These are phyloP conservation scores for Pitangus sulphuratus DNA, from an alignment of 2,797 vertebrate genomes.

Conservation along the genomic window DNA sequence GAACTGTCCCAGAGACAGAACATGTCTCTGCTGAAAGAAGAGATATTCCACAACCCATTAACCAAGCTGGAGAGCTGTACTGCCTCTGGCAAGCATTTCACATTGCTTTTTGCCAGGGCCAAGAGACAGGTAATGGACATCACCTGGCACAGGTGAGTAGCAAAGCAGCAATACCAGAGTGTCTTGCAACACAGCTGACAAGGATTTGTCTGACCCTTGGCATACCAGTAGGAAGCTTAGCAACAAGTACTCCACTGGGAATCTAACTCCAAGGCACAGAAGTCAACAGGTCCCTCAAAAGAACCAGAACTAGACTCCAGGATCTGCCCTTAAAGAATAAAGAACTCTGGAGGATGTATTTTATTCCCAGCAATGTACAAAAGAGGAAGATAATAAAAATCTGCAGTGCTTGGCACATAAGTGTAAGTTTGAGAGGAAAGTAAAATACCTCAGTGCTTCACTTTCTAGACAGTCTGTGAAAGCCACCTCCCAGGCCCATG, in stretches of 20 bases:
- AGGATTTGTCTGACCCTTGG: neutral
- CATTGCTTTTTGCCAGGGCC: neutral
- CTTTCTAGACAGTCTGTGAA: neutral
- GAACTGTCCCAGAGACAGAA: neutral
- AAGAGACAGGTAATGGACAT: neutral
- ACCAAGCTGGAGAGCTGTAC: neutral
- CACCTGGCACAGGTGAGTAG: neutral
- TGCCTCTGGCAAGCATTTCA: neutral
- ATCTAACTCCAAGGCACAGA: neutral
- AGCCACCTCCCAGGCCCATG: neutral
- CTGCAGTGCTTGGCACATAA: fast-evolving
- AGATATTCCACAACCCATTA: neutral
- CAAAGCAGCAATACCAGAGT: neutral
- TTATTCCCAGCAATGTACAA: neutral
- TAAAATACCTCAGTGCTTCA: neutral
- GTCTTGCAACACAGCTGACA: neutral
- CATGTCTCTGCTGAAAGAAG: fast-evolving
- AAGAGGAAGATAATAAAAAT: neutral
- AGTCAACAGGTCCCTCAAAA: neutral
- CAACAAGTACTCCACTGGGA: fast-evolving
- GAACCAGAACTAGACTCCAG: neutral
- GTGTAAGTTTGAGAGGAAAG: neutral
- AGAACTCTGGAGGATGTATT: neutral
- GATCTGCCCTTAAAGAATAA: neutral
- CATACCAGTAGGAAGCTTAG: neutral